Conservation (phyloP, 2,888 invertebrate genomes). For the Andrena fulva region DNA sequence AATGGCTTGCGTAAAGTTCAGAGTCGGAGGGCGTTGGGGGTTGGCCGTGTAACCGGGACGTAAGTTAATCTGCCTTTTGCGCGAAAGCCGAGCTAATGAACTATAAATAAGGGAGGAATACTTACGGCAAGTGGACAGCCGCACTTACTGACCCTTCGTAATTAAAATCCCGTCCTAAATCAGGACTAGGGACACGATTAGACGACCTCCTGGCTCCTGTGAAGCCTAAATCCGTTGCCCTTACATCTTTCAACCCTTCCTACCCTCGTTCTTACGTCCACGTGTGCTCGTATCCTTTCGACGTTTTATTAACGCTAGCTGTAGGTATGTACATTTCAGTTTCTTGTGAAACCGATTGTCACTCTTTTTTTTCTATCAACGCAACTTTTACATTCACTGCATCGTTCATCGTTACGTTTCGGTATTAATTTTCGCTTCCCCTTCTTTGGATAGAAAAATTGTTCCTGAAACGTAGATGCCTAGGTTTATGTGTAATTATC, state of each 20-base stretch:
- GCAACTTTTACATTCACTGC: neutral
- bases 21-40: conserved; percentile 20
- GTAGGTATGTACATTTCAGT: neutral
- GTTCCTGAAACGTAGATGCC: neutral
- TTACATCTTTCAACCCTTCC: conserved; percentile 57
- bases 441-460: neutral
- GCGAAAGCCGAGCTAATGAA: conserved; percentile 77
- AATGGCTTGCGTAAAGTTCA: conserved; percentile 1
- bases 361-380: neutral
- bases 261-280: conserved; percentile 51
- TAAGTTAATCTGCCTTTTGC: conserved; percentile 76
- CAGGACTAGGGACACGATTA: conserved; percentile 80
- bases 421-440: neutral
- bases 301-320: conserved; percentile 14
- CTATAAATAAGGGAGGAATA: conserved; percentile 79
- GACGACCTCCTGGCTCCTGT: conserved; percentile 70
- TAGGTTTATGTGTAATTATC: neutral
- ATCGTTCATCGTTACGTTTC: no score
- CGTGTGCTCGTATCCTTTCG: conserved; percentile 1
- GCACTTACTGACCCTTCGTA: conserved; percentile 81
- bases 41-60: conserved; percentile 41
- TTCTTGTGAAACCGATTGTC: neutral
- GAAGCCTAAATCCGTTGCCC: conserved; percentile 71
- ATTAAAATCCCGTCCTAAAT: conserved; percentile 83
- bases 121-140: conserved; percentile 72